phyloP scores from a whole-genome alignment of 2,113 vertebrate species.

The Myiagra hebetior region DNA sequence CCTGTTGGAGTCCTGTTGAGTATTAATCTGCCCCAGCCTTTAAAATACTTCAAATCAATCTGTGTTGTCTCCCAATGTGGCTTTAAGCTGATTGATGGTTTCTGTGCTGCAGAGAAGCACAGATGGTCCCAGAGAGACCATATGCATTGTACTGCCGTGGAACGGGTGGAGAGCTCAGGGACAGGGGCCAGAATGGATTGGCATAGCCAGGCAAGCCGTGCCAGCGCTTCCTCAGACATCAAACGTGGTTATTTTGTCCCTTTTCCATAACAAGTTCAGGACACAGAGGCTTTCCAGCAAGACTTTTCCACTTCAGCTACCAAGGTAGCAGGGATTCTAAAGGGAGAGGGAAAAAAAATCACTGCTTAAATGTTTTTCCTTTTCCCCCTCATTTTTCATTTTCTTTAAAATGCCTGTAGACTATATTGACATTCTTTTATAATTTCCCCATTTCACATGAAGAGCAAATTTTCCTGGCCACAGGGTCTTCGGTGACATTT shows the following conservation, averaged over 20 bases:
- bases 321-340: neutral
- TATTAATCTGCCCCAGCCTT: neutral
- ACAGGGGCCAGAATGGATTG: neutral
- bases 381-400: neutral
- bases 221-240: neutral
- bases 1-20: neutral
- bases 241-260: neutral
- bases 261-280: neutral
- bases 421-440: neutral
- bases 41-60: neutral
- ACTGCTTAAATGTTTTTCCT: neutral
- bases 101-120: neutral
- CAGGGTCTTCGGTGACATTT: neutral
- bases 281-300: neutral
- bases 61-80: neutral
- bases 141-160: neutral
- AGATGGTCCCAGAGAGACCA: neutral
- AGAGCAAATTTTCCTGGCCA: neutral
- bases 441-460: neutral
- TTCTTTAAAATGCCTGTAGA: neutral
- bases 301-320: neutral
- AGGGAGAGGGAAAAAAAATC: neutral
- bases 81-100: neutral
- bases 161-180: neutral
- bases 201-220: neutral